These are phyloP conservation scores for Atta colombica DNA, from an alignment of 1,140 invertebrate genomes.

Conservation along the genomic window DNA sequence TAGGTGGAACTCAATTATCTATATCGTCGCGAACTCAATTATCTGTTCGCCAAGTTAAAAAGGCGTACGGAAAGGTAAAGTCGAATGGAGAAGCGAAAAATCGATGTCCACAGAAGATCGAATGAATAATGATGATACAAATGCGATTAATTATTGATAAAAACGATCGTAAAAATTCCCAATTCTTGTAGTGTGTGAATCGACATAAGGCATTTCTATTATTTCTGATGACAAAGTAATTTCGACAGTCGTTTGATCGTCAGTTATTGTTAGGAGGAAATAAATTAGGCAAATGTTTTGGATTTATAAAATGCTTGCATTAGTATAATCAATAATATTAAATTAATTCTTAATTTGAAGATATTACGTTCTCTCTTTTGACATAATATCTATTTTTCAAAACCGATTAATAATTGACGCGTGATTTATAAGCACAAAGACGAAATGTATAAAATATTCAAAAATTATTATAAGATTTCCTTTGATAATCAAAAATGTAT, in stretches of 20 bases:
- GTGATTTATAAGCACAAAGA: neutral
- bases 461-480: neutral
- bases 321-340: neutral
- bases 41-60: slow-evolving; percentile 12
- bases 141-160: slow-evolving; percentile 7
- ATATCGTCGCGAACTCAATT: slow-evolving; percentile 23
- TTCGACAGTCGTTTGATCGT: neutral
- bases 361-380: neutral
- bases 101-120: neutral
- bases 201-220: neutral
- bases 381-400: neutral
- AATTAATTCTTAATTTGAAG: neutral
- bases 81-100: slow-evolving; percentile 12
- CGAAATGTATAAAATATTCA: neutral
- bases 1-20: slow-evolving; percentile 14
- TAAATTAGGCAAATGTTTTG: neutral
- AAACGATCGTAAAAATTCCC: neutral
- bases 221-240: neutral
- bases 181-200: neutral
- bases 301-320: neutral
- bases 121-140: neutral
- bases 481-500: neutral
- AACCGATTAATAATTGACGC: neutral
- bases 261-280: neutral
- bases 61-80: neutral